A percentile compares a stretch with the other conserved stretches of the same genome.
Evolutionary conservation across 1,140 invertebrate species (phyloP).

Genomic region (Drosophila navojoa): DNA sequence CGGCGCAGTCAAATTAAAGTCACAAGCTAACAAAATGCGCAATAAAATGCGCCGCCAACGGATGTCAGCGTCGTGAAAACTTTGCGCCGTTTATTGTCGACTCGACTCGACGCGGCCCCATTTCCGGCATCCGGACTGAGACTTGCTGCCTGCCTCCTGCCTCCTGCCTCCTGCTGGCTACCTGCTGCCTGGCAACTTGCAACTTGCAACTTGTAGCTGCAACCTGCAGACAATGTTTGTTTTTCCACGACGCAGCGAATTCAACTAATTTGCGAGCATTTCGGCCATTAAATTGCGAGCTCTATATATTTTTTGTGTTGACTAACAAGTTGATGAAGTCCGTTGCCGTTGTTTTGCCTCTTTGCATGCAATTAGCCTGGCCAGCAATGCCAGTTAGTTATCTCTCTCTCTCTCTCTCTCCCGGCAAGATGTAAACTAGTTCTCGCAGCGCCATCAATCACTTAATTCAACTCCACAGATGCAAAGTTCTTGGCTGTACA

Average conservation of each 20-base stretch:
- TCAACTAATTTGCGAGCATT: conserved; percentile 49
- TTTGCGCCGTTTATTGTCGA: conserved; percentile 74
- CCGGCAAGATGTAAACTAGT: conserved; percentile 5
- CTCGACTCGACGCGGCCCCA: conserved; percentile 68
- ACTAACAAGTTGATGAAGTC: conserved; percentile 12
- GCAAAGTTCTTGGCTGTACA: background rate
- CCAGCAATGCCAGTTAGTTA: conserved; percentile 22
- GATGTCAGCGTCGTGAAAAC: conserved; percentile 58
- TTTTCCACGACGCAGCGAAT: conserved; percentile 44
- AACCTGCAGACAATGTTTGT: conserved; percentile 53
- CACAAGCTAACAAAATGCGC: conserved; percentile 63
- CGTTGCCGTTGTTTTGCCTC: background rate
- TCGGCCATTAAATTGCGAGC: conserved; percentile 58
- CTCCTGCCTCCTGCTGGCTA: background rate
- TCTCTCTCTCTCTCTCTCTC: too few relatives aligned
- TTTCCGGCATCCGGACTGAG: conserved; percentile 57
- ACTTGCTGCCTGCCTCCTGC: background rate
- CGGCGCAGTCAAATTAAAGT: conserved; percentile 69
- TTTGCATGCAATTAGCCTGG: conserved; percentile 33
- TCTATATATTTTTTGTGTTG: conserved; percentile 3
- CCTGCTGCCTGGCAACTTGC: conserved; percentile 10
- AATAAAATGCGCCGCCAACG: conserved; percentile 69
- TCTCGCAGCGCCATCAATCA: conserved; percentile 41
- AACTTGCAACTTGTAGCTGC: conserved; percentile 19
- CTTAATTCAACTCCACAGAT: background rate